Conservation (phyloP, 2,888 invertebrate species). For the Anthophora plumipes region DNA sequence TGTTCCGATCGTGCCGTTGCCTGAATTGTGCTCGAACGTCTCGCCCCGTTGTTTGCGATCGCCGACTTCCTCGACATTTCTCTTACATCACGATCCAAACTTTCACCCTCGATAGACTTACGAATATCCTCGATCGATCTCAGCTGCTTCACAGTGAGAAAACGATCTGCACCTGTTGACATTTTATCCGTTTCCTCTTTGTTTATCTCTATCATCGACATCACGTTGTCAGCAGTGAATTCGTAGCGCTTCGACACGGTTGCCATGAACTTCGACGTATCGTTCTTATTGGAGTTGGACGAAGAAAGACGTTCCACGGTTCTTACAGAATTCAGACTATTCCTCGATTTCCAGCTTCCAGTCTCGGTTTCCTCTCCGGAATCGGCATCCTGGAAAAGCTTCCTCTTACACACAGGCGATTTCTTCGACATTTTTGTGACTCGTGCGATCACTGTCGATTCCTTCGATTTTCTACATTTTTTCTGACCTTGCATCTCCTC, state of each 20-base stretch:
- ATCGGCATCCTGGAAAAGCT: constrained; percentile 63
- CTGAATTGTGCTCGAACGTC: constrained; percentile 6
- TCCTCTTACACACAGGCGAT: constrained; percentile 69
- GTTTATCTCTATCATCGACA: background rate
- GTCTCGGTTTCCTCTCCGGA: constrained; percentile 19
- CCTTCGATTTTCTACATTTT: constrained; percentile 17
- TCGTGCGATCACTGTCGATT: constrained; percentile 31
- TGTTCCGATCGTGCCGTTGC: background rate
- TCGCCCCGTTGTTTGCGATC: constrained; percentile 48
- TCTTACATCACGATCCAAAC: background rate
- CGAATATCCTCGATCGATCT: constrained; percentile 77
- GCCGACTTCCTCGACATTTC: constrained; percentile 36
- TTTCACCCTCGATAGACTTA: constrained; percentile 65
- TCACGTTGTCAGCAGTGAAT: background rate
- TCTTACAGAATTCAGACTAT: background rate
- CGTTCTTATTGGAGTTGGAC: background rate
- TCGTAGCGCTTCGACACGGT: background rate
- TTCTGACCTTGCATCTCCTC: constrained; percentile 2
- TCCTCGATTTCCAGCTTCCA: constrained; percentile 5
- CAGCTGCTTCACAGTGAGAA: constrained; percentile 50
- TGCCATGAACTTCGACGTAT: background rate
- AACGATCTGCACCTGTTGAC: constrained; percentile 30
- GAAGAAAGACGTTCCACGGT: background rate
- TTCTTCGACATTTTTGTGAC: constrained; percentile 7
- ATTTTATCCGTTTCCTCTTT: background rate